Base-by-base conservation (phyloP, 2,113 vertebrate genomes). In the Maylandia zebra region DNA sequence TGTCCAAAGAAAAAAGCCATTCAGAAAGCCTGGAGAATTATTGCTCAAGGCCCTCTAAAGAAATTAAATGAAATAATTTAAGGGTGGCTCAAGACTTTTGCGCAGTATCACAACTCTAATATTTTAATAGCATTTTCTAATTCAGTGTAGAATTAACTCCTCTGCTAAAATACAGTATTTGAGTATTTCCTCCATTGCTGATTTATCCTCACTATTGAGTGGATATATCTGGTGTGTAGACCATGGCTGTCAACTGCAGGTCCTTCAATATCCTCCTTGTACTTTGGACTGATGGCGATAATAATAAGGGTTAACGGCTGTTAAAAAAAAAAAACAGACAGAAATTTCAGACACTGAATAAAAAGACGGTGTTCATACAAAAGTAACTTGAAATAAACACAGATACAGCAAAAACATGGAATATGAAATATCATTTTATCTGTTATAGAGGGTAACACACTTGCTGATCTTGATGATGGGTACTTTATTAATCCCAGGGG, bases 251-350 rank as follows among this genome's bases (percentile, higher is more conserved):
- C 97, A 81, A 95, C 92, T 78, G 95, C 95, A 36, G 96, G 95
- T 64, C 97, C 97, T 94, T 98, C 98, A 89, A 97, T 97, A 95
- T 98, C 98, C 78, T 95, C 95, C 95, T 97, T 98, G 95, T 98
- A 98, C 94, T 97, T 97, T 92, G 98, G 98, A 95, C 98, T 98
- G 96, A 99, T 97, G 91, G 97, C 98, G 90, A 98, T 96, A 91
- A 99, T 97, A 92, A 98, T 98, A 95, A 97, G 96, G 90, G 97
- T 96, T 5, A 96, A 97, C 89, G 97, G 97, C 98, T 99, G 96
- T 94, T 88, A 57, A 4, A 53, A 1, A 83, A 83, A 43, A 14
- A 43, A 14, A 9, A 13, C 3, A 30, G 1, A 30, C 36, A 22
- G 1, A 83, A n/a, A 83, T 30, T 16, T 76, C 24, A 43, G 19